Percentiles rank a stretch among this genome's conserved stretches.
Evolutionary conservation across 2,797 vertebrate species (phyloP).

Genomic region (Pantherophis alleghaniensis): DNA sequence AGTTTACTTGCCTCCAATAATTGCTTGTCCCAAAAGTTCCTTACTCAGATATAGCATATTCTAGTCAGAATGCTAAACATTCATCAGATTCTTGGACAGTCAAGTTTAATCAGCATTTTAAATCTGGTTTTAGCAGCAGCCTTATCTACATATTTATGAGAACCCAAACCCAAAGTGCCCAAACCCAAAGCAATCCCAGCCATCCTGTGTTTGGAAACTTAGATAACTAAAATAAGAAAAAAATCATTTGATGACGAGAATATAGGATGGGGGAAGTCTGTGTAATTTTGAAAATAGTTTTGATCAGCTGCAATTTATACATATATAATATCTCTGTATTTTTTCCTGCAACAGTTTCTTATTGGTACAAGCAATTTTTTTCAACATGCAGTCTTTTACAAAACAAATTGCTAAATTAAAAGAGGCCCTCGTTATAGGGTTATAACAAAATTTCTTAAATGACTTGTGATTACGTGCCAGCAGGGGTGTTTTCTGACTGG

Average conservation of each 20-base stretch:
- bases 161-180: not conserved
- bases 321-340: conserved; percentile 31
- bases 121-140: not conserved
- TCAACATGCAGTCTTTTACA: conserved; percentile 12
- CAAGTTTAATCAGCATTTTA: not conserved
- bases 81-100: not conserved
- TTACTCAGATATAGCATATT: not conserved
- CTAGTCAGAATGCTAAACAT: not conserved
- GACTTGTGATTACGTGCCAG: not conserved
- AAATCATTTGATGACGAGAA: not conserved
- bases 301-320: conserved; percentile 41
- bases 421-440: not conserved
- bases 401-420: not conserved
- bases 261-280: conserved; percentile 25
- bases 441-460: conserved; percentile 18
- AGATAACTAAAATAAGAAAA: not conserved
- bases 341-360: conserved; percentile 46
- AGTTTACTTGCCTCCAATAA: not conserved
- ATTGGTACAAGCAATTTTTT: not conserved
- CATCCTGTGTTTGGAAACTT: not conserved
- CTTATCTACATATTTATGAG: not conserved
- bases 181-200: not conserved
- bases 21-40: not conserved
- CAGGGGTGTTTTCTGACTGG: not conserved
- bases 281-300: conserved; percentile 40